A percentile compares a stretch with the other conserved stretches of the same genome.
Conservation (phyloP, 1,140 invertebrate genomes). For the Ceratosolen fusciceps region DNA sequence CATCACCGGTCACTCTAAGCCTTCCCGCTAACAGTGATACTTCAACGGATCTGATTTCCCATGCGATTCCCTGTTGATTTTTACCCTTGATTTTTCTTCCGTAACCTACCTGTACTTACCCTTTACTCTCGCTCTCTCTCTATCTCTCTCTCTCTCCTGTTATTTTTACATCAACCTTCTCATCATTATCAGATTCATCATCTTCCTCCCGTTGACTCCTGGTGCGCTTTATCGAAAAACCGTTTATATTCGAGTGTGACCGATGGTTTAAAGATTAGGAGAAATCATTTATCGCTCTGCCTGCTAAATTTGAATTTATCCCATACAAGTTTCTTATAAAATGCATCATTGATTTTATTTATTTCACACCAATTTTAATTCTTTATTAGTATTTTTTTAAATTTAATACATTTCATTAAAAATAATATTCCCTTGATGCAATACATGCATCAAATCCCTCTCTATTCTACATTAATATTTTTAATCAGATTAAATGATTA, state of each 20-base stretch:
- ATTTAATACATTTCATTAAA: too few species aligned
- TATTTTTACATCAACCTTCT: neutral
- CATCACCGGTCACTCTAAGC: neutral
- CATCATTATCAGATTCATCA: constrained; percentile 29
- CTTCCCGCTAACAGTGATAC: neutral
- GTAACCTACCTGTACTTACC: neutral
- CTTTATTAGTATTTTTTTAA: too few species aligned
- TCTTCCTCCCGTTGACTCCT: neutral
- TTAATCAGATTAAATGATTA: too few species aligned
- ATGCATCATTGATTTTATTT: too few species aligned
- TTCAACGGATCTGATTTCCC: neutral
- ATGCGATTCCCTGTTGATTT: neutral
- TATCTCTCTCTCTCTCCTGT: neutral
- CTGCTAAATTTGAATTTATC: constrained; percentile 13
- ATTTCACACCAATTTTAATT: too few species aligned
- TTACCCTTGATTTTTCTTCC: constrained; percentile 4
- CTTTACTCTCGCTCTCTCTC: neutral
- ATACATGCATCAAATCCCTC: too few species aligned
- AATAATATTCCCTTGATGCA: too few species aligned
- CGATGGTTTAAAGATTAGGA: constrained; percentile 43
- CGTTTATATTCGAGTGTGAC: constrained; percentile 40
- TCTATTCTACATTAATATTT: too few species aligned
- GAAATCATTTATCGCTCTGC: constrained; percentile 12
- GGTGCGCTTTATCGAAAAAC: constrained; percentile 43
- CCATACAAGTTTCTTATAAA: too few species aligned